These are phyloP conservation scores for Sterrhoptilus dennistouni DNA, from an alignment of 2,113 vertebrate genomes.

Conservation along the genomic window DNA sequence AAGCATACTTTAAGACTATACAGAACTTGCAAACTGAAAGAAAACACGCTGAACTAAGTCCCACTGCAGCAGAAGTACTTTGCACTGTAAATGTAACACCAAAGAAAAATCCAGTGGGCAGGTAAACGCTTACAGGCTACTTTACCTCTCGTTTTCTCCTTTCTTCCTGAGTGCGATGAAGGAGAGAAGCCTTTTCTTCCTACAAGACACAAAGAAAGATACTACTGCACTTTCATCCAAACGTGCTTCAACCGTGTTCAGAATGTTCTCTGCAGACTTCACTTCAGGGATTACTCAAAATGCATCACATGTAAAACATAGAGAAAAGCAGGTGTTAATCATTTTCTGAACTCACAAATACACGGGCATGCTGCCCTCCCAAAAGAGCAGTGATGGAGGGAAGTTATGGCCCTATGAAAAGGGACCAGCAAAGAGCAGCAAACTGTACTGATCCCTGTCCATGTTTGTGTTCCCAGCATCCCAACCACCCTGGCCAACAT, in stretches of 20 bases:
- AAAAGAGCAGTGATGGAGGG: background rate
- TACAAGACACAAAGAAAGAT: slow-evolving; percentile 54
- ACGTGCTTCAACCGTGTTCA: background rate
- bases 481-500: background rate
- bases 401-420: background rate
- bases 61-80: background rate
- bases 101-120: background rate
- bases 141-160: slow-evolving; percentile 94
- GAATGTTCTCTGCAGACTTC: background rate
- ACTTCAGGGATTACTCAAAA: background rate
- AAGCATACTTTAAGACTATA: background rate
- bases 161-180: slow-evolving; percentile 97
- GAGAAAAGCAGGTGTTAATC: background rate
- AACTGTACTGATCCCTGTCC: background rate
- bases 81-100: background rate
- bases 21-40: background rate
- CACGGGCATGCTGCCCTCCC: accelerated
- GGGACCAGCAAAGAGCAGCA: background rate
- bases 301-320: accelerated
- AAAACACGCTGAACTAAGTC: background rate
- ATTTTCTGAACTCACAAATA: background rate
- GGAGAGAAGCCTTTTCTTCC: slow-evolving; percentile 96
- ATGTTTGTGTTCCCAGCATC: background rate
- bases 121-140: background rate
- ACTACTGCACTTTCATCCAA: background rate